phyloP scores from a whole-genome alignment of 2,888 invertebrate genomes.

The Diachrysia chrysitis region DNA sequence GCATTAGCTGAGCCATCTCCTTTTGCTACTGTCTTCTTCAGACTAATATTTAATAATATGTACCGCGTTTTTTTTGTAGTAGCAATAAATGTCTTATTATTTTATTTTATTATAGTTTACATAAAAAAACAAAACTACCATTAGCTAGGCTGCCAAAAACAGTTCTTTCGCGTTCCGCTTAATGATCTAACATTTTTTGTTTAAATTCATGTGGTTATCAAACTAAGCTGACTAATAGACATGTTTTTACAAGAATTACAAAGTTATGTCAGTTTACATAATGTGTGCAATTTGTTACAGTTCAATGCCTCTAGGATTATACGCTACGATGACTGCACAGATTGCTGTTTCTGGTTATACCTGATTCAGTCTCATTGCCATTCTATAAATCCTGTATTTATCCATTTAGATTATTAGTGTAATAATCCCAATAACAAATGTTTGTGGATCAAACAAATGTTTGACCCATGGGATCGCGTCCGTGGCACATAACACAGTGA shows the following conservation, averaged over 20 bases:
- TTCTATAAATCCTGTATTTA: neutral
- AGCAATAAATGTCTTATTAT: too few relatives aligned
- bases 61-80: too few relatives aligned
- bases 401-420: too few relatives aligned
- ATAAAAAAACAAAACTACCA: neutral
- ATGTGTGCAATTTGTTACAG: constrained; percentile 22
- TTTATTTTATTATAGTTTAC: too few relatives aligned
- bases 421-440: too few relatives aligned
- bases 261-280: constrained; percentile 23
- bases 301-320: constrained; percentile 9
- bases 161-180: neutral
- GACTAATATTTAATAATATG: too few relatives aligned
- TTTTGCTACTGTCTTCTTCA: too few relatives aligned
- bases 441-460: too few relatives aligned
- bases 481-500: too few relatives aligned
- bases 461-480: too few relatives aligned
- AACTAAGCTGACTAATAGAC: constrained; percentile 22
- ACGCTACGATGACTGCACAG: neutral
- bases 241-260: constrained; percentile 18
- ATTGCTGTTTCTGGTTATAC: neutral
- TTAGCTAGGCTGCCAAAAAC: neutral
- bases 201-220: constrained; percentile 17
- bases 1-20: too few relatives aligned
- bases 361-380: neutral
- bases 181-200: constrained; percentile 19